Evolutionary conservation across 2,113 vertebrate species (phyloP).

Genomic region (Neogale vison): DNA sequence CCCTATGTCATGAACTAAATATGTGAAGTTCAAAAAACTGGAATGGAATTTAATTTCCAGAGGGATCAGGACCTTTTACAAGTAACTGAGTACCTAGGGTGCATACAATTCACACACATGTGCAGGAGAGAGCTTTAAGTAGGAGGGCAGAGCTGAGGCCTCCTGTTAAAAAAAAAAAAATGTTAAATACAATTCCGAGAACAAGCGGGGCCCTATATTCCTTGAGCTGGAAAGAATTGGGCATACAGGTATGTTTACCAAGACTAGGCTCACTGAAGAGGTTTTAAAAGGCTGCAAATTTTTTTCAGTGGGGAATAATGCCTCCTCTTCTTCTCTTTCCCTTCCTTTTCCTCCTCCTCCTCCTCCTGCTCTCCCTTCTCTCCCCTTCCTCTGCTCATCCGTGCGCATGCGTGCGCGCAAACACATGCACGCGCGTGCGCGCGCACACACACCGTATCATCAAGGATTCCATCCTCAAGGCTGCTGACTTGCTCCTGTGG

Average conservation of each 20-base stretch:
- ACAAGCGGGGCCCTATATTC: conserved; percentile 23
- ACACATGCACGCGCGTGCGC: neutral
- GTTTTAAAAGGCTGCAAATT: neutral
- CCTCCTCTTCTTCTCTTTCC: neutral
- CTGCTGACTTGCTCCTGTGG: conserved; percentile 57
- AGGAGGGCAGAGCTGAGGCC: neutral
- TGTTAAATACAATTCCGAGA: conserved; percentile 43
- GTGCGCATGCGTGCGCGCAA: rapidly evolving
- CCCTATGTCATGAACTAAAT: conserved; percentile 85
- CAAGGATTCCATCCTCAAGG: conserved; percentile 59
- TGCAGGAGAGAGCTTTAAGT: neutral
- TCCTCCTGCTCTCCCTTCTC: rapidly evolving
- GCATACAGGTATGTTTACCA: conserved; percentile 28
- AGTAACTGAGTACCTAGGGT: neutral
- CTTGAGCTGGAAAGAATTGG: neutral
- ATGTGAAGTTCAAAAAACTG: conserved; percentile 80
- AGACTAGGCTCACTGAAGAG: neutral
- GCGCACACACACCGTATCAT: neutral
- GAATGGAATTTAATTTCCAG: conserved; percentile 75
- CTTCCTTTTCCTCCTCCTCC: rapidly evolving
- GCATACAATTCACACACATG: neutral
- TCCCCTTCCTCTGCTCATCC: rapidly evolving
- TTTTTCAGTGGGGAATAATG: neutral
- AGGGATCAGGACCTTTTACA: conserved; percentile 45
- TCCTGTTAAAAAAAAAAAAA: neutral